Base-by-base conservation (phyloP, 2,113 vertebrate species). In the Epinephelus fuscoguttatus region DNA sequence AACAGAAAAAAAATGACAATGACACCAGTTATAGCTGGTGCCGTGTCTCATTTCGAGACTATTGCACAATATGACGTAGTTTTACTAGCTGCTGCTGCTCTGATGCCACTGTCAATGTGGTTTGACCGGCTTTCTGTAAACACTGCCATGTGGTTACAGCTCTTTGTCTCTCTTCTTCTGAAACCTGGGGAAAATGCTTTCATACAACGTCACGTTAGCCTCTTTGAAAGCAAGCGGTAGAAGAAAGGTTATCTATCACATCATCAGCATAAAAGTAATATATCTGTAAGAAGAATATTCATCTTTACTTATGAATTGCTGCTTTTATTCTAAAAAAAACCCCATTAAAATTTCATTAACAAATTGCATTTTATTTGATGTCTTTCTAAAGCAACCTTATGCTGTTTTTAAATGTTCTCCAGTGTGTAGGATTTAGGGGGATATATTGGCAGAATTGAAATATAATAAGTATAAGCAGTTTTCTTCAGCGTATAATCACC, bases 81-180 rank as follows among this genome's bases (percentile, higher is more conserved):
- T 68, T 70, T 5, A 25, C 5, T 0, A 0, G 21, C 50, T 50
- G 13, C 53, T 27, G 25, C 12, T 78, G 67, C 74, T 80, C 33
- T 15, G 17, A 75, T 73, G 69, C 2, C 25, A 25, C 45, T 42
- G 45, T 61, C 67, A 73, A 11, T 77, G 86, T 71, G 57, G 78
- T 80, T 18, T 57, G 49, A 86, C 84, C 23, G 53, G 73, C 67
- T 87, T 70, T 83, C 33, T 66, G 79, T 79, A 53, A 81, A 88
- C 88, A 86, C 23, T 7, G 75, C 37, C 84, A 89, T 87, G 76
- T 70, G 56, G 76, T 66, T 19, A 13, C 47, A 70, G 45, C 33
- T 69, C 14, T 70, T 9, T 12, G 9, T 59, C 11, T 25, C 27
- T 27, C 13, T 42, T 55, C 49, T 15, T n/a, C 5, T 71, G 6